phyloP scores from a whole-genome alignment of 2,888 invertebrate genomes.

The Oligia strigilis region DNA sequence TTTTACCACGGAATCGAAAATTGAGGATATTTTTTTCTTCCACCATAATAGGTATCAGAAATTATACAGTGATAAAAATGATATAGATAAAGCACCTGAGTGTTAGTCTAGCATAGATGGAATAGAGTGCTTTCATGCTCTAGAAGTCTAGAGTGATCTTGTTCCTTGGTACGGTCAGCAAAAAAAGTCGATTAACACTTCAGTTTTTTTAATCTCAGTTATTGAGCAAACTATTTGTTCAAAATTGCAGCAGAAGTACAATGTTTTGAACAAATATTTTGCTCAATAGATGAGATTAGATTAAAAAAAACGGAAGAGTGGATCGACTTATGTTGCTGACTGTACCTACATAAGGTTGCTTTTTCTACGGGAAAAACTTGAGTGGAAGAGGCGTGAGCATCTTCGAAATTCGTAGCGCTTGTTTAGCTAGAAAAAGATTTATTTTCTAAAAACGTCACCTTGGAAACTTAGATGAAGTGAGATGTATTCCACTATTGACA shows the following conservation, averaged over 20 bases:
- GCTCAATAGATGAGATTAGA: no score
- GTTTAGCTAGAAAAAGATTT: neutral
- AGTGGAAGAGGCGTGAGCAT: neutral
- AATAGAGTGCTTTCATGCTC: neutral
- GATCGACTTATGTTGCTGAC: no score
- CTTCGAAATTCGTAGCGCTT: neutral
- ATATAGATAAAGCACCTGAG: neutral
- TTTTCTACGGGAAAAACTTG: neutral
- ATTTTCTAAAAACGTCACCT: neutral
- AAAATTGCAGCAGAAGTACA: no score
- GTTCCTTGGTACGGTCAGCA: neutral
- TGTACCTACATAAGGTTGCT: neutral
- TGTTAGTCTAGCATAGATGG: neutral
- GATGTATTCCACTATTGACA: neutral
- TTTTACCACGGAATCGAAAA: constrained; percentile 21
- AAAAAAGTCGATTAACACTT: no score
- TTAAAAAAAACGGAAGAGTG: no score
- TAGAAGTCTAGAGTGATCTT: constrained; percentile 3
- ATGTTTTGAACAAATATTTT: no score
- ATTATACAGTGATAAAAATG: neutral
- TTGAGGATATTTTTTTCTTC: constrained; percentile 23
- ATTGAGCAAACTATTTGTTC: no score
- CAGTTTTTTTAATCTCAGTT: no score
- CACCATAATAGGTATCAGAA: neutral
- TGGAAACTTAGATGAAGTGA: neutral